Conservation (phyloP, 2,797 vertebrate genomes). For the Leptodactylus fallax region DNA sequence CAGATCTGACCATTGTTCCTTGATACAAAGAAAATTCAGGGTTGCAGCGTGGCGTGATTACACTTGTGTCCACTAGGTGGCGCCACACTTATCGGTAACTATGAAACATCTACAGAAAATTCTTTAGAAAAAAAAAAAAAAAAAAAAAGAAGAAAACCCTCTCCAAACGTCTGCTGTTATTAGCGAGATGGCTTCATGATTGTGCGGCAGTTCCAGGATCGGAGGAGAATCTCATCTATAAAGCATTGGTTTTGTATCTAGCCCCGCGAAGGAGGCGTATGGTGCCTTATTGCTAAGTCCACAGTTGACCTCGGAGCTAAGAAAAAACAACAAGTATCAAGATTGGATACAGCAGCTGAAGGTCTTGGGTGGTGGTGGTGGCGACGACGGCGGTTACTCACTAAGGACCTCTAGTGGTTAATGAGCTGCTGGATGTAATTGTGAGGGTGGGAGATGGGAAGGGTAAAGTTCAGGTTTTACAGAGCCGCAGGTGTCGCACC, state of each 20-base stretch:
- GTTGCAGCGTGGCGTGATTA: conserved; percentile 59
- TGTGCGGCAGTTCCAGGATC: conserved; percentile 43
- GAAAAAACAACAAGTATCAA: not conserved
- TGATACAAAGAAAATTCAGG: conserved; percentile 65
- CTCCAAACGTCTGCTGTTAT: conserved; percentile 61
- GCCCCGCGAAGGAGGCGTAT: not conserved
- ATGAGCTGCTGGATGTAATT: not conserved
- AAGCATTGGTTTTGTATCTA: not conserved
- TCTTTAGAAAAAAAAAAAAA: conserved; percentile 68
- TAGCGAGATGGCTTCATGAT: conserved; percentile 66
- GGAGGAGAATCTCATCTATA: not conserved
- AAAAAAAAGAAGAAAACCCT: not conserved
- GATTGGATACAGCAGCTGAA: not conserved
- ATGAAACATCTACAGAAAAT: conserved; percentile 70
- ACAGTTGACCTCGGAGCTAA: not conserved
- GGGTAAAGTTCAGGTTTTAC: not conserved
- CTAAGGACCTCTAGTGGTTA: conserved; percentile 13
- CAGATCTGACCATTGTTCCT: conserved; percentile 65
- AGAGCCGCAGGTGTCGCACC: not conserved
- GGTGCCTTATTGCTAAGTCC: conserved; percentile 20
- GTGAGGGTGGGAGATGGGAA: not conserved
- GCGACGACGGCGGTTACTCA: not conserved
- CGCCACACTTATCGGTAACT: conserved; percentile 32
- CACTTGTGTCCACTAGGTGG: conserved; percentile 63
- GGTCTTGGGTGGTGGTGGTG: not conserved